A percentile compares a stretch with the other conserved stretches of the same genome.
Conservation (phyloP, 2,113 vertebrate species). For the Sinocyclocheilus grahami region DNA sequence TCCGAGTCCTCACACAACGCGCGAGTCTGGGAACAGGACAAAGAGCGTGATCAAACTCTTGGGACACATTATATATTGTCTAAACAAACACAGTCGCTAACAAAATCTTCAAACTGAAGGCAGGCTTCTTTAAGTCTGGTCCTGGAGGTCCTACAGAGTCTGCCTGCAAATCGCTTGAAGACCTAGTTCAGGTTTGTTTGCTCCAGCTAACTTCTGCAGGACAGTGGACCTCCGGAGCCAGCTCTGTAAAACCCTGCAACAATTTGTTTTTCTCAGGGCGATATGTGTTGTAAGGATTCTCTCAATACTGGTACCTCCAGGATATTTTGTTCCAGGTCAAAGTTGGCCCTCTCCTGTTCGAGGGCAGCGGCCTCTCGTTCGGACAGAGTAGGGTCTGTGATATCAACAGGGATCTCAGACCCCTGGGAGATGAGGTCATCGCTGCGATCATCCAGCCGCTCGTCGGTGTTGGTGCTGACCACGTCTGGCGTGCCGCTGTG, state of each 20-base stretch:
- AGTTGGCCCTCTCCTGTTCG: constrained; percentile 79
- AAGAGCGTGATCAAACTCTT: not conserved
- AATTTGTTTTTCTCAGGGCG: not conserved
- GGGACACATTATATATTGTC: not conserved
- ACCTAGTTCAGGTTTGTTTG: too few species aligned
- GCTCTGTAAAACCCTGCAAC: not conserved
- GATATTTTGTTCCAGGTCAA: constrained; percentile 77
- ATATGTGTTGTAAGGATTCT: not conserved
- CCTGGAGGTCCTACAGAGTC: not conserved
- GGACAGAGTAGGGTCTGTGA: constrained; percentile 78
- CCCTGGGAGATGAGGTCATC: constrained; percentile 88
- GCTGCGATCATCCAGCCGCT: constrained; percentile 85
- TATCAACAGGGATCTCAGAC: constrained; percentile 85
- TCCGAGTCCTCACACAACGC: constrained; percentile 87
- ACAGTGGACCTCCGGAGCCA: not conserved
- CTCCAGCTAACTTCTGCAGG: not conserved
- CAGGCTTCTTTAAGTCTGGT: not conserved
- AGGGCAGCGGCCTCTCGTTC: constrained; percentile 79
- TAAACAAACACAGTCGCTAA: not conserved
- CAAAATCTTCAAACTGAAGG: too few species aligned
- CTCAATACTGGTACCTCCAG: constrained; percentile 71
- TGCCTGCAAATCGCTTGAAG: not conserved
- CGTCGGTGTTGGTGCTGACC: constrained; percentile 90
- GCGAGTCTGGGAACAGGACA: constrained; percentile 64
- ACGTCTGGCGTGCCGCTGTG: constrained; percentile 90